Percentiles rank a stretch among this genome's conserved stretches.
Evolutionary conservation across 2,888 invertebrate species (phyloP).

Genomic region (Willowsia nigromaculata): DNA sequence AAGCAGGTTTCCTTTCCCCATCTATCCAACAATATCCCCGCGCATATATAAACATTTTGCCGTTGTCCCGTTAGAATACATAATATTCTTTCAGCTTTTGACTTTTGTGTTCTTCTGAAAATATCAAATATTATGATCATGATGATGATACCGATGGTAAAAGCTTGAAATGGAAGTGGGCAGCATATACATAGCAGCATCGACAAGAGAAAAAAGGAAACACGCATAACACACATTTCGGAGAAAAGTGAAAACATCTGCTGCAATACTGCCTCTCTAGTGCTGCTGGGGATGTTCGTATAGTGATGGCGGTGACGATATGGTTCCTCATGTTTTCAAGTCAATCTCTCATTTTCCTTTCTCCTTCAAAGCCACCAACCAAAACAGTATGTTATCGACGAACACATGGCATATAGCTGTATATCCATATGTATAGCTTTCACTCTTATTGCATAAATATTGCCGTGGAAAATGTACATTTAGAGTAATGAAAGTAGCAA

Average conservation of each 20-base stretch:
- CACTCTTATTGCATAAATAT: not conserved
- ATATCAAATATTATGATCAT: not conserved
- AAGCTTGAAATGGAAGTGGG: not conserved
- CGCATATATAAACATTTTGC: not conserved
- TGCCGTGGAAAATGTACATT: not conserved
- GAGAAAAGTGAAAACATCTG: slow-evolving; percentile 35
- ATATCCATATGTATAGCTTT: not conserved
- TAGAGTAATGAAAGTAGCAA: not conserved
- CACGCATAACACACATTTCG: not conserved
- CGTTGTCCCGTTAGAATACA: not conserved
- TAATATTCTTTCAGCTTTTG: not conserved
- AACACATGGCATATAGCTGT: slow-evolving; percentile 19
- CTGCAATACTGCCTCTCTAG: no score
- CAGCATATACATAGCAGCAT: not conserved
- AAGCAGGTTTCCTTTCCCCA: not conserved
- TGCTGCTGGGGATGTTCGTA: not conserved
- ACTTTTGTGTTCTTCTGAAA: not conserved
- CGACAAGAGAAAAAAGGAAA: not conserved
- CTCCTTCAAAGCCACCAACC: not conserved
- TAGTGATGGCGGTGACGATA: not conserved
- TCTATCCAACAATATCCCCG: not conserved
- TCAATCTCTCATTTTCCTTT: not conserved
- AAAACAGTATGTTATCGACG: not conserved
- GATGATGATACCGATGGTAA: not conserved
- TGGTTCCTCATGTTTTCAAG: not conserved